phyloP scores from a whole-genome alignment of 2,797 vertebrate species.

The Tapirus indicus region DNA sequence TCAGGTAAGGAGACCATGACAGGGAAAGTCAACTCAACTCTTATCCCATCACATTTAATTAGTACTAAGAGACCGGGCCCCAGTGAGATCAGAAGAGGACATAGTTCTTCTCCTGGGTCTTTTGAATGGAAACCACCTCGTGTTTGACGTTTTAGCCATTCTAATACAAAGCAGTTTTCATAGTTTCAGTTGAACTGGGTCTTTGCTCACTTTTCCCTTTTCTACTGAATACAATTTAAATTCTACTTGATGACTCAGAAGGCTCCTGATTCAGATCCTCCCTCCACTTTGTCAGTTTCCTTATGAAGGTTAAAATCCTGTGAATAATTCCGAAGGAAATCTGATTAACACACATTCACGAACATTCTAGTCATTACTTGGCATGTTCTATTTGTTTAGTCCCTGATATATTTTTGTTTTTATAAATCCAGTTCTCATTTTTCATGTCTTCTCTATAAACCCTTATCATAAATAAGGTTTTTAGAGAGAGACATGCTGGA shows the following conservation, averaged over 20 bases:
- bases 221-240: neutral
- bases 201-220: neutral
- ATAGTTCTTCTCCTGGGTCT: neutral
- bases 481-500: neutral
- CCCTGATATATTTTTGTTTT: conserved; percentile 25
- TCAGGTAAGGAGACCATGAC: neutral
- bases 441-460: neutral
- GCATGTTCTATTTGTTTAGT: neutral
- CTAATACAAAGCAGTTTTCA: neutral
- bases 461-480: conserved; percentile 59
- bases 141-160: neutral
- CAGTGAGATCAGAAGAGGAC: neutral
- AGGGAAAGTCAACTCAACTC: neutral
- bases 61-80: neutral
- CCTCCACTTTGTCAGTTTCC: neutral
- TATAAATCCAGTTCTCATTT: conserved; percentile 56
- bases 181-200: neutral
- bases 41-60: neutral
- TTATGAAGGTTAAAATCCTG: neutral
- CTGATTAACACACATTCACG: neutral
- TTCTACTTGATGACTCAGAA: neutral
- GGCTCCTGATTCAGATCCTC: neutral
- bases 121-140: neutral
- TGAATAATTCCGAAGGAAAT: neutral
- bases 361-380: neutral